Evolutionary conservation across 1,140 invertebrate species (phyloP), one percentile per base, ranked within the genome.

Genomic region (Aleiodes sp.): DNA sequence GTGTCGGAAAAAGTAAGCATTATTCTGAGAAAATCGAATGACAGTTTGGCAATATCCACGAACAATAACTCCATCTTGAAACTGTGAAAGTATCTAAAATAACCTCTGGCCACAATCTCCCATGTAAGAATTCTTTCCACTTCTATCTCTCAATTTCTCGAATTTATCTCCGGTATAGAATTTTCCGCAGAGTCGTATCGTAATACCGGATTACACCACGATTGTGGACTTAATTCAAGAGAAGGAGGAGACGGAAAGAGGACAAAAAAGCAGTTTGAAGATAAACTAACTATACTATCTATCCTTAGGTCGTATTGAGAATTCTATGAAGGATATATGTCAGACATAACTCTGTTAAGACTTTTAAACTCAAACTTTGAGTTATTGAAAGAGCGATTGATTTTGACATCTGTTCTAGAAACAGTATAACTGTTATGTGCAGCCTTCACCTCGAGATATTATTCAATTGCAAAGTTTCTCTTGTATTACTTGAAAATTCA

Each of bases 191-290:
- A 21, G 19, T 52, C 16, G 46, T 52, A 26, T 52, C 21, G 46
- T 52, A 52, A 52, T 52, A 52, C 46, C 46, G 46, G 46, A 52
- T 52, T 52, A 26, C 19, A 8, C 46, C 46, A 52, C 46, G 19
- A 24, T 8, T 52, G 46, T 21, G 4, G 46, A 52, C 26, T 21
- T 52, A 52, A 52, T 52, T 52, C 46, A 9, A 12, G 19, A 9
- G 46, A 52, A 21, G 21, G 46, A 41, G 7, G 19, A 3, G 19
- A n/a, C 39, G 19, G 39, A 43, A 16, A 12, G 4, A 41, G 37
- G 19, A 16, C 6, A 16, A 43, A 4, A 43, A 16, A 21, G 46
- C 46, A 52, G 46, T 24, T 52, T 8, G 4, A 12, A 52, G 46
- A 52, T 52, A 52, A 52, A 52, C 46, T 21, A 52, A 52, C 46